A percentile compares a stretch with the other conserved stretches of the same genome.
Conservation (phyloP, 2,888 invertebrate genomes). For the Lasioglossum villosulum region DNA sequence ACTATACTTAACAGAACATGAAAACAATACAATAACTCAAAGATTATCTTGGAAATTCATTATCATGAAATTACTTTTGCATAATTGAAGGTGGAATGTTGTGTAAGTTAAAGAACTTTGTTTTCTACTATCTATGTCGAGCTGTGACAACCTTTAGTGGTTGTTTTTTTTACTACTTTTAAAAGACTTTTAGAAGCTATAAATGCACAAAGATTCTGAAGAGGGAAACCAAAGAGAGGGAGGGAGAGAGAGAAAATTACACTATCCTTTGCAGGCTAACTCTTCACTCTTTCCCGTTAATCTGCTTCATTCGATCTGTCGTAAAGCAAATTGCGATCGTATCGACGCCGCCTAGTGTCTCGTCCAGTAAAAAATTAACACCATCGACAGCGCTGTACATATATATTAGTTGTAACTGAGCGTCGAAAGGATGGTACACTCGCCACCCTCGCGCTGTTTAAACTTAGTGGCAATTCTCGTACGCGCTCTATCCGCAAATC, state of each 20-base stretch:
- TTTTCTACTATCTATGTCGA: not conserved
- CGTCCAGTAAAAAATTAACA: constrained; percentile 29
- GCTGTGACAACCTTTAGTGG: too few species aligned
- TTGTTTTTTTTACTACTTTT: not conserved
- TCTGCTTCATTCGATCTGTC: constrained; percentile 33
- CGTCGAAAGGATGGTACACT: constrained; percentile 15
- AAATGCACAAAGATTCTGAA: too few species aligned
- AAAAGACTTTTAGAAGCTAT: not conserved
- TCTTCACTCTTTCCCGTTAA: constrained; percentile 22
- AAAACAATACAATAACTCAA: too few species aligned
- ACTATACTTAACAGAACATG: too few species aligned
- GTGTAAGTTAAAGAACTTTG: too few species aligned
- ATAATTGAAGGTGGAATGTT: too few species aligned
- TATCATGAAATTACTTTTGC: too few species aligned
- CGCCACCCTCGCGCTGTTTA: constrained; percentile 20
- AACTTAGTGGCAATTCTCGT: constrained; percentile 42
- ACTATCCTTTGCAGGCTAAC: not conserved
- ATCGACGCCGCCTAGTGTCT: constrained; percentile 3
- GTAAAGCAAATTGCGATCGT: constrained; percentile 41
- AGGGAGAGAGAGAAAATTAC: not conserved
- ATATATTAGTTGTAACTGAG: constrained; percentile 10
- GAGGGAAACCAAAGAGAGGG: not conserved
- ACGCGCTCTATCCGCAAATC: constrained; percentile 37
- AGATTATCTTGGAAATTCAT: too few species aligned
- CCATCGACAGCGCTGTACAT: not conserved